phyloP scores from a whole-genome alignment of 1,140 invertebrate species.

The Lamellibrachia luymesi region DNA sequence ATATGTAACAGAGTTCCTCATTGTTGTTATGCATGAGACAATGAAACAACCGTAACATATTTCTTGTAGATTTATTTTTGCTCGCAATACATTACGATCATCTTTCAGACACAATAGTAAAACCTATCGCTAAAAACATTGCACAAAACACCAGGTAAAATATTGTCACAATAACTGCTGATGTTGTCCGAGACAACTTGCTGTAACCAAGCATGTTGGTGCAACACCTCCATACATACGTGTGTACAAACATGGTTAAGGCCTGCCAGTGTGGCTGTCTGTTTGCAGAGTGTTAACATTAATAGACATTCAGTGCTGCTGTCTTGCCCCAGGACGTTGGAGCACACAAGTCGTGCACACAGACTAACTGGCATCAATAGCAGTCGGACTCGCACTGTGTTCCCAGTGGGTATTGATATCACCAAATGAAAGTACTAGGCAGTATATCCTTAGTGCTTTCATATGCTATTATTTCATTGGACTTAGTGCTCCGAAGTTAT shows the following conservation, averaged over 20 bases:
- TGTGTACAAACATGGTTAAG: too few species aligned
- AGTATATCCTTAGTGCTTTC: background rate
- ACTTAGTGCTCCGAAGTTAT: background rate
- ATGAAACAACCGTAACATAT: background rate
- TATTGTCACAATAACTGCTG: background rate
- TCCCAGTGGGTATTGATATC: background rate
- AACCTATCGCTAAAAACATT: constrained; percentile 1
- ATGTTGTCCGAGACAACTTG: background rate
- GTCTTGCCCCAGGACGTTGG: background rate
- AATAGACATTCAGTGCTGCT: background rate
- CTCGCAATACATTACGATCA: constrained; percentile 4
- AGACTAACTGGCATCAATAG: too few species aligned
- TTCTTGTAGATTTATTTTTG: background rate
- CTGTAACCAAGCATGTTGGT: background rate
- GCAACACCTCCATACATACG: background rate
- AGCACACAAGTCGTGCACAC: background rate
- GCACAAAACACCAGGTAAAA: constrained; percentile 4
- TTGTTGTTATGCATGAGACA: too few species aligned
- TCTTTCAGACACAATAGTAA: background rate
- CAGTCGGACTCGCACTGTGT: background rate
- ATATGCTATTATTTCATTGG: background rate
- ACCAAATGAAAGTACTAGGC: background rate
- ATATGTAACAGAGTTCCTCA: too few species aligned
- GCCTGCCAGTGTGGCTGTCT: too few species aligned
- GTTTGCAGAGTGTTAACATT: background rate